These are phyloP conservation scores for Syrrhaptes paradoxus DNA, from an alignment of 2,113 vertebrate genomes.

Conservation along the genomic window DNA sequence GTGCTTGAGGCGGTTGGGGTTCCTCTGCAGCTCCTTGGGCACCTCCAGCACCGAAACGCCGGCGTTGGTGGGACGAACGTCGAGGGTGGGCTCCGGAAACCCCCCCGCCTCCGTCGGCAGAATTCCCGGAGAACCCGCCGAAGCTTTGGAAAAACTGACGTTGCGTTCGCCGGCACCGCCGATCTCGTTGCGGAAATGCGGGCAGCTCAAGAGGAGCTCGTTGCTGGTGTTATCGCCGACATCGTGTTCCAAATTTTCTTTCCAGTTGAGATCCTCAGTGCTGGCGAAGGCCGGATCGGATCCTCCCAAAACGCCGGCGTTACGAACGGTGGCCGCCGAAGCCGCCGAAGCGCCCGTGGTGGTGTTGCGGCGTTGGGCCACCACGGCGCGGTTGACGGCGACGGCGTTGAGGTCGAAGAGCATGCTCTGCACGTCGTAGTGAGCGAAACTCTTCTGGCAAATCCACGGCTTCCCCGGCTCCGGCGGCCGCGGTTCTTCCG, in stretches of 20 bases:
- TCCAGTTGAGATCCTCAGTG: slow-evolving; percentile 83
- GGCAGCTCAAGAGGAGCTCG: slow-evolving; percentile 88
- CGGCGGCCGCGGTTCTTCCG: not conserved
- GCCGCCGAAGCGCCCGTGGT: slow-evolving; percentile 90
- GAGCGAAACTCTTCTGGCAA: slow-evolving; percentile 86
- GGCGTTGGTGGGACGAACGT: slow-evolving; percentile 83
- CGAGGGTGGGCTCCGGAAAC: not conserved
- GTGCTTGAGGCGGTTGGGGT: slow-evolving; percentile 77
- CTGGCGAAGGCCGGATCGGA: slow-evolving; percentile 80
- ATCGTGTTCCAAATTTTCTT: slow-evolving; percentile 79
- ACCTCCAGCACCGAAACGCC: slow-evolving; percentile 88
- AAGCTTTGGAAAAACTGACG: slow-evolving; percentile 85
- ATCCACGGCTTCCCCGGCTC: slow-evolving; percentile 48
- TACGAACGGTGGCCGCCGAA: slow-evolving; percentile 60
- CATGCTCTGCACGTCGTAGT: slow-evolving; percentile 91
- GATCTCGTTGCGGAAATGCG: slow-evolving; percentile 91
- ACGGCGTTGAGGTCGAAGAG: slow-evolving; percentile 88
- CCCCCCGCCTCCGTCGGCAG: not conserved
- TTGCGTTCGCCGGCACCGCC: slow-evolving; percentile 84
- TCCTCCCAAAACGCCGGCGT: slow-evolving; percentile 48
- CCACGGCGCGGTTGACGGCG: slow-evolving; percentile 67
- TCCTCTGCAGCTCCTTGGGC: slow-evolving; percentile 78
- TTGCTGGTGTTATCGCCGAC: slow-evolving; percentile 78
- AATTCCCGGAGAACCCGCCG: slow-evolving; percentile 11
- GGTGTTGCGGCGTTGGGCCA: slow-evolving; percentile 84